A percentile compares a stretch with the other conserved stretches of the same genome.
These are phyloP conservation scores for Linurgus olivaceus DNA, from an alignment of 2,797 vertebrate species.

Conservation along the genomic window DNA sequence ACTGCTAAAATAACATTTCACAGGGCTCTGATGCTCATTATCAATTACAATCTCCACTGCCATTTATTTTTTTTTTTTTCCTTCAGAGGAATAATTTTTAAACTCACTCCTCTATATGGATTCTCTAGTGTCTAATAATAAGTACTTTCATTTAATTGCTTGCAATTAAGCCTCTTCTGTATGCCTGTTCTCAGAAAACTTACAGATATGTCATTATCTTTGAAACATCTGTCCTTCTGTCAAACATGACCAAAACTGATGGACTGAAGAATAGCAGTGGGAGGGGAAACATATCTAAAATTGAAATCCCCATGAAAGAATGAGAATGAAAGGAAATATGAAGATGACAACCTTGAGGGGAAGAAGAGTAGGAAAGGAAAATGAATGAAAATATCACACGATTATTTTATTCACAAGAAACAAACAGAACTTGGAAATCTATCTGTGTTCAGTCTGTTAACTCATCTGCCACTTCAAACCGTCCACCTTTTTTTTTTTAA, in stretches of 20 bases:
- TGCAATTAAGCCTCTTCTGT: slow-evolving; percentile 43
- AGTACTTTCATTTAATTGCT: slow-evolving; percentile 45
- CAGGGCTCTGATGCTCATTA: neutral
- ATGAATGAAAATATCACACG: neutral
- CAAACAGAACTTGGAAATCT: neutral
- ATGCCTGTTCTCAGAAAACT: slow-evolving; percentile 25
- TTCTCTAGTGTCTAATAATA: slow-evolving; percentile 52
- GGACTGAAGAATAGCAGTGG: neutral
- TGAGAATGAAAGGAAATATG: neutral
- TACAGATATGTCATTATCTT: neutral
- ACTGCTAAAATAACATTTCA: neutral
- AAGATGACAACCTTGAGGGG: neutral
- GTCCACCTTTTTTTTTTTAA: neutral
- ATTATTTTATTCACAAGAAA: neutral
- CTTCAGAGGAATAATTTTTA: slow-evolving; percentile 21
- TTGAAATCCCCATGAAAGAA: neutral
- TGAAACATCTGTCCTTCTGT: slow-evolving; percentile 44
- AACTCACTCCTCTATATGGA: slow-evolving; percentile 17
- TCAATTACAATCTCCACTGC: neutral
- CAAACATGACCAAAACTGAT: slow-evolving; percentile 32
- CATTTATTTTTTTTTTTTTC: neutral
- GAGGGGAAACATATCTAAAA: neutral
- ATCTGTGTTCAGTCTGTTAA: neutral
- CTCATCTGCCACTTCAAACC: neutral
- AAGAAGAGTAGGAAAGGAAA: neutral